A percentile compares a stretch with the other conserved stretches of the same genome.
phyloP scores from a whole-genome alignment of 2,113 vertebrate species.

The Bambusicola thoracicus region DNA sequence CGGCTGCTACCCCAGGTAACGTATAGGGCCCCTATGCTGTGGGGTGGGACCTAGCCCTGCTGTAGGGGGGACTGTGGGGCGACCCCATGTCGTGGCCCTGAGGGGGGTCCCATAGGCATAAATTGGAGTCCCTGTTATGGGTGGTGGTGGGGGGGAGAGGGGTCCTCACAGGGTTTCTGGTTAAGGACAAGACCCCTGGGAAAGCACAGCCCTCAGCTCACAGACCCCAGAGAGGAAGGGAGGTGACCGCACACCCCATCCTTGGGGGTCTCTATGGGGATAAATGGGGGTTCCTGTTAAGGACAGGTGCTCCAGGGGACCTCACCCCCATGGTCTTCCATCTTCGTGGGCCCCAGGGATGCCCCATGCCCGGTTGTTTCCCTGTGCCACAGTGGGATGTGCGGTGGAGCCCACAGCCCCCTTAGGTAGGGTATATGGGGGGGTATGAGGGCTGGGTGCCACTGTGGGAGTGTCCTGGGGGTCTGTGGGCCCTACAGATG shows the following conservation, averaged over 20 bases:
- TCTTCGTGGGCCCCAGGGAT: rapidly evolving
- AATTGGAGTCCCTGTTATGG: no score
- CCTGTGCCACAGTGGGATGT: no score
- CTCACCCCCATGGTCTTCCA: rapidly evolving
- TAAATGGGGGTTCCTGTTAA: not conserved
- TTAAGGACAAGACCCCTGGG: no score
- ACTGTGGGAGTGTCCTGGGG: not conserved
- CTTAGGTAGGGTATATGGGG: rapidly evolving
- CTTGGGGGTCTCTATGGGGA: rapidly evolving
- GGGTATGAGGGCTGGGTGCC: rapidly evolving
- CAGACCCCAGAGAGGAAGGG: no score
- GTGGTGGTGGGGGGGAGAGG: no score
- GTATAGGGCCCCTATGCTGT: rapidly evolving
- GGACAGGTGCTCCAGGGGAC: not conserved
- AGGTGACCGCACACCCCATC: no score
- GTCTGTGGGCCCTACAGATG: not conserved
- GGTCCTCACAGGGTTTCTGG: no score
- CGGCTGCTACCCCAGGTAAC: slow-evolving; percentile 86
- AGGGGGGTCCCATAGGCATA: not conserved
- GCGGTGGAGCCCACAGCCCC: rapidly evolving
- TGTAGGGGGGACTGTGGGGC: not conserved
- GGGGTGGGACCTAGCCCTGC: not conserved
- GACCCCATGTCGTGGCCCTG: not conserved
- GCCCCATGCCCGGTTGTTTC: not conserved
- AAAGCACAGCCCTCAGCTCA: no score